Base-by-base conservation (phyloP, 1,140 invertebrate species). In the Goniozus legneri region DNA sequence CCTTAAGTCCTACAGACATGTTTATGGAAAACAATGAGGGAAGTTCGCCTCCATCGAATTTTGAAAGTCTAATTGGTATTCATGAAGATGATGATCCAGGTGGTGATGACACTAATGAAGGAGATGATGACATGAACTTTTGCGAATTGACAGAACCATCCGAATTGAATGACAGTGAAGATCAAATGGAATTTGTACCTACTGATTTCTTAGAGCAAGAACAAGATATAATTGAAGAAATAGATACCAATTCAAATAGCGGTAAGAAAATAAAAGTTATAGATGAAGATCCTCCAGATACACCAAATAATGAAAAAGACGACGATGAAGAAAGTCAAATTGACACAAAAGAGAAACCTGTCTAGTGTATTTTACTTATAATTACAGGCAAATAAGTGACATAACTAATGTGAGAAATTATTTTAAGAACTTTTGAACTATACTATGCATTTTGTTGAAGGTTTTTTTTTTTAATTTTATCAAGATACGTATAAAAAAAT, bases 171-270 rank as follows among this genome's bases (percentile, higher is more conserved):
- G 70, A 72, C 36, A 55, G 50, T 8, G 72, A 73, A 16, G 73
- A 76, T 18, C 71, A 74, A 15, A 73, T 75, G 69, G 73, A 76
- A 60, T 76, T 76, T 36, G 72, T 76, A 38, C 73, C 73, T 4
- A 73, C 73, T 6, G 73, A 76, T 43, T 76, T 76, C 54, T 51
- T 76, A 14, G 73, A 74, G 10, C 73, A 76, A 35, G 71, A 73
- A 60, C 73, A 75, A 32, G 71, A 73, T 8, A 76, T 74, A 20
- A 56, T 69, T 3, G 73, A 76, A 21, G 73, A 76, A 35, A 50
- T 60, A 3, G 71, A 75, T 20, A 50, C 52, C 1, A 59, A 60
- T 27, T 64, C 58, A 20, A 65, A 59, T 40, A 67, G 58, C 20
- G 57, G 55, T 44, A 47, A 36, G 27, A 58, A 61, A 32, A 52